A percentile compares a stretch with the other conserved stretches of the same genome.
Evolutionary conservation across 1,140 invertebrate genomes (phyloP).

Genomic region (Neocloeon triangulifer): DNA sequence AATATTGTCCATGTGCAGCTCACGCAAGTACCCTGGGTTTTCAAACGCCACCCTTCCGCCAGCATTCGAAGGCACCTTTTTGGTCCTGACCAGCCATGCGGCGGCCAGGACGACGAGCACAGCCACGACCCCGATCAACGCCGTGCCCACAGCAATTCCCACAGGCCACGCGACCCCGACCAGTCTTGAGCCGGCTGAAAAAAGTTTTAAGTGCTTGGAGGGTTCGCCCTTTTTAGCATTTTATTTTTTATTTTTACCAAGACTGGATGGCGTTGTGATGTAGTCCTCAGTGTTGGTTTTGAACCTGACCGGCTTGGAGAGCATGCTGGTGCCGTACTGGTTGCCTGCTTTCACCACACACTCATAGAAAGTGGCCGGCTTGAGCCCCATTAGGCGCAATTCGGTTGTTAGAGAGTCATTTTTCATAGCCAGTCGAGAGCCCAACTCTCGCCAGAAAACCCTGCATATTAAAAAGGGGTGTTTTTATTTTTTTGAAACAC

Average conservation of each 20-base stretch:
- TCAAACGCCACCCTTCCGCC: conserved; percentile 68
- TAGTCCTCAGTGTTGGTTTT: conserved; percentile 39
- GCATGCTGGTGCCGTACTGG: conserved; percentile 45
- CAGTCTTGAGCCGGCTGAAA: too few species aligned
- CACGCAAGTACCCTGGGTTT: conserved; percentile 61
- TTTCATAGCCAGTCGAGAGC: conserved; percentile 26
- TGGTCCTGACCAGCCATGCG: conserved; percentile 38
- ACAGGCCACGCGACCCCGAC: too few species aligned
- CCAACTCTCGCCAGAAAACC: conserved; percentile 24
- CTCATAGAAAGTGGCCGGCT: conserved; percentile 49
- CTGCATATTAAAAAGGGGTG: conserved; percentile 12
- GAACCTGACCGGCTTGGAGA: conserved; percentile 46
- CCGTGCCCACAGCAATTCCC: conserved; percentile 36
- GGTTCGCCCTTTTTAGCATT: too few species aligned
- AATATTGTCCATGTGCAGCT: conserved; percentile 43
- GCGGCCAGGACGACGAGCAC: conserved; percentile 31
- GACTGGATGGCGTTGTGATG: conserved; percentile 31
- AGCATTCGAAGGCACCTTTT: conserved; percentile 25
- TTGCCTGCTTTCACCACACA: conserved; percentile 62
- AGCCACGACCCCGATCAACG: conserved; percentile 37
- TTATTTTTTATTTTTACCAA: conserved; percentile 16
- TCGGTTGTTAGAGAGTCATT: conserved; percentile 46
- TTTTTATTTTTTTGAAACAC: too few species aligned
- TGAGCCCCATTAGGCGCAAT: conserved; percentile 38
- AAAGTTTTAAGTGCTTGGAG: too few species aligned